phyloP scores from a whole-genome alignment of 2,113 vertebrate species.

The human region GRCh38 chr15:57773001-57773500 shows the following conservation, averaged over 20 bases:
- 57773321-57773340: too few relatives aligned
- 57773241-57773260: too few relatives aligned
- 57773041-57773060: not conserved
- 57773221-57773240: too few relatives aligned
- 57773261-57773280: too few relatives aligned
- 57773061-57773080: not conserved
- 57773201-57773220: too few relatives aligned
- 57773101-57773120: not conserved
- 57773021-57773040: not conserved
- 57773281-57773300: too few relatives aligned
- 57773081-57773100: not conserved
- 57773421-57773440: not conserved
- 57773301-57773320: too few relatives aligned
- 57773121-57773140: not conserved
- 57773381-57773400: not conserved
- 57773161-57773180: too few relatives aligned
- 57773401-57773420: constrained; percentile 10
- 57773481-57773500: not conserved
- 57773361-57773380: too few relatives aligned
- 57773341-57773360: too few relatives aligned
- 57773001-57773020: not conserved
- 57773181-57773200: too few relatives aligned
- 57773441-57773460: constrained; percentile 10
- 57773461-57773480: not conserved
- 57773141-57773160: too few relatives aligned